Evolutionary conservation across 2,888 invertebrate genomes (phyloP), one percentile per base, ranked within the genome.

Genomic region (Drosophila sordidula): DNA sequence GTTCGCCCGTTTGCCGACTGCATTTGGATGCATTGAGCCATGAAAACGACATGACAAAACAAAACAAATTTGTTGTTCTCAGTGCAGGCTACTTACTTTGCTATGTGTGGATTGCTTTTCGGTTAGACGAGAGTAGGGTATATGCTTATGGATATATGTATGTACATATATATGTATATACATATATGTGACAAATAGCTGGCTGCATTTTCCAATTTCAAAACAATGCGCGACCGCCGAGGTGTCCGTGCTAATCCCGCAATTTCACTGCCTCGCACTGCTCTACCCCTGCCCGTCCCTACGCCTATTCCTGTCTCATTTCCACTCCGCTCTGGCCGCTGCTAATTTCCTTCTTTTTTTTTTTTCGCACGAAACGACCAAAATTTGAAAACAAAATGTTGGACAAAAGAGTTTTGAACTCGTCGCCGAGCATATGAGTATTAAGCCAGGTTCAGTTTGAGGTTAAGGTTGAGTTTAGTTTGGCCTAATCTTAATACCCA

Each of bases 41-140:
- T 90, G 81, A 90, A 89, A 86, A 70, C 79, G 90, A 84, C 81
- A 89, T 90, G 90, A 89, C 89, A 89, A 87, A 90, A 90, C 81
- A 82, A 85, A 82, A 77, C 81, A 84, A 80, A 78, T 76, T 80
- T 68, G 69, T 61, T 57, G 41, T 36, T 54, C 55, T 26, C 51
- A 42, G 52, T 68, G 54, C 76, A 58, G 54, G 54, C 67, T 50
- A 57, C 67, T 55, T 55, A 55, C 16, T 63, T 26, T n/a, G 22
- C 62, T 62, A 16, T 59, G 44, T 45, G 38, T 22, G 25, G 38
- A 42, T 58, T 34, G 26, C 12, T 68, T 38, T 58, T 42, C 38
- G 18, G 45, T 26, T 47, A 41, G 46, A 34, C 12, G 34, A 25
- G 36, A 8, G 29, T 58, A 32, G 32, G 50, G 44, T 38, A n/a